phyloP scores from a whole-genome alignment of 2,888 invertebrate species.

The Hypolimnas misippus region DNA sequence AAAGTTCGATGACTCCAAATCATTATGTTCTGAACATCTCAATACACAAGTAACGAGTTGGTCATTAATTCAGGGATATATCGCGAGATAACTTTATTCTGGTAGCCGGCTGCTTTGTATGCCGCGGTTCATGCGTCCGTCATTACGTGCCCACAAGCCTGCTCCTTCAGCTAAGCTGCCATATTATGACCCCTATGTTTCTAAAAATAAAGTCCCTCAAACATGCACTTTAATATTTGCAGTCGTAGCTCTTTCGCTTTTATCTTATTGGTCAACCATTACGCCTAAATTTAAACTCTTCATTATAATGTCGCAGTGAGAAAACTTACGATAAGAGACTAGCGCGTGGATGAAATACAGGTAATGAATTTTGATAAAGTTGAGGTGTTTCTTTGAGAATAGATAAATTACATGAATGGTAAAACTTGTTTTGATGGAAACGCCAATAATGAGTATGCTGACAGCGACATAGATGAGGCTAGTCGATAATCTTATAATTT shows the following conservation, averaged over 20 bases:
- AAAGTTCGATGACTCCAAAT: constrained; percentile 67
- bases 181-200: constrained; percentile 52
- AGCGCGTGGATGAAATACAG: constrained; percentile 74
- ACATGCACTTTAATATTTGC: constrained; percentile 49
- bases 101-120: constrained; percentile 84
- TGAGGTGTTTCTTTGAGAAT: constrained; percentile 55
- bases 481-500: constrained; percentile 53
- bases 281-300: constrained; percentile 84
- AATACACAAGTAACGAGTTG: constrained; percentile 83
- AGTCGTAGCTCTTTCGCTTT: constrained; percentile 76
- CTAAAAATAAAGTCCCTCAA: constrained; percentile 43
- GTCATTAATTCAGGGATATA: constrained; percentile 83
- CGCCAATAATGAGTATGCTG: constrained; percentile 55
- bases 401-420: constrained; percentile 57
- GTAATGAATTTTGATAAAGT: constrained; percentile 79
- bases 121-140: constrained; percentile 80
- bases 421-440: constrained; percentile 57
- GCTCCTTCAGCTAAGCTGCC: constrained; percentile 35
- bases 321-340: constrained; percentile 76
- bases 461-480: constrained; percentile 55
- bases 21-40: constrained; percentile 77
- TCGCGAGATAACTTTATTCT: constrained; percentile 84
- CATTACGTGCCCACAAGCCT: constrained; percentile 70
- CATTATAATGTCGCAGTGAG: constrained; percentile 81
- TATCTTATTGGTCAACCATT: constrained; percentile 84